Evolutionary conservation across 2,113 vertebrate species (phyloP).

Genomic region (Thymallus thymallus): DNA sequence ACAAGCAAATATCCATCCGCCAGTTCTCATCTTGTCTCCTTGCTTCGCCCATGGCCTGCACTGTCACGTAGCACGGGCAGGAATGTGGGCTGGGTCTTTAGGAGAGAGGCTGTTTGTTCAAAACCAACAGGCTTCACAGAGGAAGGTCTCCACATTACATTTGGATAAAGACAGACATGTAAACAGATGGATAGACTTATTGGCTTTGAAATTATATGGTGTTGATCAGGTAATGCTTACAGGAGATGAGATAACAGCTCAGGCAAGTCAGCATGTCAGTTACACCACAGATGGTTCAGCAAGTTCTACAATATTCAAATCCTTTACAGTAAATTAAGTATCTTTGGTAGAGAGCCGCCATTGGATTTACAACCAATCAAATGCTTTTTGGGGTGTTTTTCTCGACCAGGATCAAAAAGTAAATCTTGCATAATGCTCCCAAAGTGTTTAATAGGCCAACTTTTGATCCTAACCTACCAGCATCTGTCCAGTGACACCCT

Average conservation of each 20-base stretch:
- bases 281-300: no score
- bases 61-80: slow-evolving; percentile 54
- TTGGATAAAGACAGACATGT: no score
- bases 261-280: neutral
- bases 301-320: no score
- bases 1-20: neutral
- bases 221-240: neutral
- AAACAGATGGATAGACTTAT: no score
- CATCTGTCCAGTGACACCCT: slow-evolving; percentile 2
- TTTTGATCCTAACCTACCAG: neutral
- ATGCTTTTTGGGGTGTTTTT: slow-evolving; percentile 18
- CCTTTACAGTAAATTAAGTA: no score
- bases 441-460: no score
- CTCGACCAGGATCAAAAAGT: neutral
- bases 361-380: no score
- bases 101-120: slow-evolving; percentile 41
- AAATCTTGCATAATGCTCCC: no score
- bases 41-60: neutral
- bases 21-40: slow-evolving; percentile 15
- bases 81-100: slow-evolving; percentile 48
- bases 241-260: neutral
- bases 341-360: no score
- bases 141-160: neutral
- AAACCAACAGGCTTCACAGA: slow-evolving; percentile 26
- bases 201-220: no score